These are phyloP conservation scores for Apamea sordens DNA, from an alignment of 2,888 invertebrate genomes.

Conservation along the genomic window DNA sequence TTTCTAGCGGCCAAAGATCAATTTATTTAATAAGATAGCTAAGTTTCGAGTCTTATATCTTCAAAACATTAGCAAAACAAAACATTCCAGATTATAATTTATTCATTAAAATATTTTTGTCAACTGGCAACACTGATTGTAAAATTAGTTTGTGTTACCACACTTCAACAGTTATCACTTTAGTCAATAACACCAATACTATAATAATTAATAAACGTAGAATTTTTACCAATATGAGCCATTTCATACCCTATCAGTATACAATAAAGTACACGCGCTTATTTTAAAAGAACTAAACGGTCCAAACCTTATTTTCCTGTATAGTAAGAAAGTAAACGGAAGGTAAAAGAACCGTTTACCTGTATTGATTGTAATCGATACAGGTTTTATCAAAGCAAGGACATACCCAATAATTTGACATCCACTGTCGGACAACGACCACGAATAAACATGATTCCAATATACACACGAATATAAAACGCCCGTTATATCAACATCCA, in stretches of 20 bases:
- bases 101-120: slow-evolving; percentile 9
- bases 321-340: too few species aligned
- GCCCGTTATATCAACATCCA: slow-evolving; percentile 60
- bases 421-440: slow-evolving; percentile 59
- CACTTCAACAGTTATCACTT: slow-evolving; percentile 3
- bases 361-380: not conserved
- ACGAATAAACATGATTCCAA: slow-evolving; percentile 61
- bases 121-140: slow-evolving; percentile 26
- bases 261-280: not conserved
- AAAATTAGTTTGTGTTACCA: slow-evolving; percentile 24
- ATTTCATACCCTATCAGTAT: not conserved
- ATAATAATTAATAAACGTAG: slow-evolving; percentile 5
- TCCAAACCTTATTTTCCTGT: not conserved
- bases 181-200: slow-evolving; percentile 15
- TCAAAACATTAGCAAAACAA: slow-evolving; percentile 27
- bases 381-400: slow-evolving; percentile 9
- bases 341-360: too few species aligned
- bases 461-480: slow-evolving; percentile 59
- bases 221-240: slow-evolving; percentile 17
- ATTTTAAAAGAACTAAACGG: slow-evolving; percentile 13
- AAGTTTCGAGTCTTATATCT: slow-evolving; percentile 21
- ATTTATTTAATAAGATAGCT: not conserved
- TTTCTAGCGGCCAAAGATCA: not conserved
- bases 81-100: slow-evolving; percentile 15
- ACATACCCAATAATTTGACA: slow-evolving; percentile 1